Percentiles rank a stretch among this genome's conserved stretches.
Evolutionary conservation across 1,140 invertebrate genomes (phyloP).

Genomic region (Neoseiulus cucumeris): DNA sequence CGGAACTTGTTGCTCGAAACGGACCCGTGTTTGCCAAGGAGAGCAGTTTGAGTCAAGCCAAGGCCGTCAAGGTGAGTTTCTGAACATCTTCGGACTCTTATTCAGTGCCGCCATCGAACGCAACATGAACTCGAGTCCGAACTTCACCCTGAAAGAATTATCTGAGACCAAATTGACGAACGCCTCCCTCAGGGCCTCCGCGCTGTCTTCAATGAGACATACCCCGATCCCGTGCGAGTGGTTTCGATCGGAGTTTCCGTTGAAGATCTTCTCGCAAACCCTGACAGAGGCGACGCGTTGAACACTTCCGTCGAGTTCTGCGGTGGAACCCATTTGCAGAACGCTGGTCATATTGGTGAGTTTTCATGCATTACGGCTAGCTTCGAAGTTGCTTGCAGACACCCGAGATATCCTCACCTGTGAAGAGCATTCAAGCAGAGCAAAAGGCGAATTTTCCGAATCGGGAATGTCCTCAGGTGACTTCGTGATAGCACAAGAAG

Average conservation of each 20-base stretch:
- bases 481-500: slow-evolving; percentile 88
- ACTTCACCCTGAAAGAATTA: too few relatives aligned
- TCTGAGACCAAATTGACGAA: too few relatives aligned
- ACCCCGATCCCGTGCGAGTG: slow-evolving; percentile 94
- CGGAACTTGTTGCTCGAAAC: slow-evolving; percentile 55
- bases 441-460: too few relatives aligned
- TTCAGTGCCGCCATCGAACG: too few relatives aligned
- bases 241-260: slow-evolving; percentile 83
- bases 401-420: too few relatives aligned
- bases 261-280: slow-evolving; percentile 67
- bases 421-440: too few relatives aligned
- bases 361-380: slow-evolving; percentile 6
- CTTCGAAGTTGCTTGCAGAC: neutral
- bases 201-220: slow-evolving; percentile 96
- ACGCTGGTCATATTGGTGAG: slow-evolving; percentile 20
- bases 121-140: too few relatives aligned
- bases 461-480: slow-evolving; percentile 39
- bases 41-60: slow-evolving; percentile 57
- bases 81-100: neutral
- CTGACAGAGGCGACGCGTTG: slow-evolving; percentile 47
- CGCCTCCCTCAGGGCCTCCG: slow-evolving; percentile 49
- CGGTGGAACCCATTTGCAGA: slow-evolving; percentile 53
- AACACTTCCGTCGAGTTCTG: slow-evolving; percentile 97
- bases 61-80: slow-evolving; percentile 41
- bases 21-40: slow-evolving; percentile 73